phyloP scores from a whole-genome alignment of 2,113 vertebrate genomes.

The Felis chaus region DNA sequence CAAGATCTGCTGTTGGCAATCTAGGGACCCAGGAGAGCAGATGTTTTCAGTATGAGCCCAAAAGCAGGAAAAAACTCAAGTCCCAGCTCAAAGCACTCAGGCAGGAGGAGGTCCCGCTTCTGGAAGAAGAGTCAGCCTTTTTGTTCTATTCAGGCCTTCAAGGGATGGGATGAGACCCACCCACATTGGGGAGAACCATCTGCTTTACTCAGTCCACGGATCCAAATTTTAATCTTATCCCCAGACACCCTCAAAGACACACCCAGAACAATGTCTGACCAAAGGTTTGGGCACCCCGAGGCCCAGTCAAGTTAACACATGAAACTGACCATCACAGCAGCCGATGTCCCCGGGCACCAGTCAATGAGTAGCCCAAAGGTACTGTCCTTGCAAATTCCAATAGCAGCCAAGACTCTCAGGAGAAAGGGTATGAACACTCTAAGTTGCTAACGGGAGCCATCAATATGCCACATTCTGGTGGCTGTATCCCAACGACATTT shows the following conservation, averaged over 20 bases:
- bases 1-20: no score
- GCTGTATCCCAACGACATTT: background rate
- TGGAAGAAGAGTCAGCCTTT: background rate
- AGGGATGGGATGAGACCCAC: background rate
- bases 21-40: background rate
- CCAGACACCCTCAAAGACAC: background rate
- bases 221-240: background rate
- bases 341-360: no score
- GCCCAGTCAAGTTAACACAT: background rate
- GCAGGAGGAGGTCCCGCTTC: background rate
- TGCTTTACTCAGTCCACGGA: background rate
- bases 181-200: no score
- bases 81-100: background rate
- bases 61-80: background rate
- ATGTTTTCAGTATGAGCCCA: background rate
- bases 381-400: background rate
- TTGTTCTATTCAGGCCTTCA: background rate
- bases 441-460: rapidly evolving
- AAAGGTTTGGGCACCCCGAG: background rate
- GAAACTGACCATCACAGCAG: background rate
- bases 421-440: background rate
- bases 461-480: rapidly evolving
- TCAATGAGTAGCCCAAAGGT: no score
- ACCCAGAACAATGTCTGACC: background rate
- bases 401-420: background rate